Base-by-base conservation (phyloP, 2,113 vertebrate genomes). In the Oncorhynchus nerka region DNA sequence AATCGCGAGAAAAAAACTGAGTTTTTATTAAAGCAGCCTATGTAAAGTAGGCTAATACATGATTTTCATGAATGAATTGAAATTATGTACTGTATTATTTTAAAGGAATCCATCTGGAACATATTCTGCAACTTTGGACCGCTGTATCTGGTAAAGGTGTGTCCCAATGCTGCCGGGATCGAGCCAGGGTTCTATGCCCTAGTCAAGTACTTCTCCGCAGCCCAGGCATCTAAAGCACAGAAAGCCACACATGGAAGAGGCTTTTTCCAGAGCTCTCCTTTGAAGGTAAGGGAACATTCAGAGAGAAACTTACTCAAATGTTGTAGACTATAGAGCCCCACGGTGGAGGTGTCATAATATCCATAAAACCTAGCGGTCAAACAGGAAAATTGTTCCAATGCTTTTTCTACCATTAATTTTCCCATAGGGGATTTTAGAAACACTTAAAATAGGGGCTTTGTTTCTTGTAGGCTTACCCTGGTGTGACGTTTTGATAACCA, bases 151-250 rank as follows among this genome's bases (percentile, higher is more conserved):
- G n/a, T 95, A 59, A 92, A 93, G 64, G 86, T 93, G 3, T 86
- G 75, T 79, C 90, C 86, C 3, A 94, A 94, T 0, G 89, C 92
- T 0, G 78, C 87, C 0, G 90, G 88, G 48, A 89, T 81, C 0
- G 48, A 83, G 0, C 93, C 94, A 0, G 94, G 94, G 0, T 96
- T 86, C 87, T 94, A 91, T 0, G 92, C 94, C 1, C 2, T 96
- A 24, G 8, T 95, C 55, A 95, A 93, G 83, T 96, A 95, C 79
- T 95, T 92, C 76, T 95, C 93, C 0, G 86, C 91, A 0, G 73
- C 75, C 11, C 94, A 94, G 30, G 94, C 96, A 0, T 39, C 79
- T 1, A 85, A 79, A 75, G 95, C 96, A 1, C 95, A 94, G 55
- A 78, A 0, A 0, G 32, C 69, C 0, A 95, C 94, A 0, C 75